Evolutionary conservation across 2,113 vertebrate genomes (phyloP), one percentile per base, ranked within the genome.

Genomic region (Anguilla rostrata): DNA sequence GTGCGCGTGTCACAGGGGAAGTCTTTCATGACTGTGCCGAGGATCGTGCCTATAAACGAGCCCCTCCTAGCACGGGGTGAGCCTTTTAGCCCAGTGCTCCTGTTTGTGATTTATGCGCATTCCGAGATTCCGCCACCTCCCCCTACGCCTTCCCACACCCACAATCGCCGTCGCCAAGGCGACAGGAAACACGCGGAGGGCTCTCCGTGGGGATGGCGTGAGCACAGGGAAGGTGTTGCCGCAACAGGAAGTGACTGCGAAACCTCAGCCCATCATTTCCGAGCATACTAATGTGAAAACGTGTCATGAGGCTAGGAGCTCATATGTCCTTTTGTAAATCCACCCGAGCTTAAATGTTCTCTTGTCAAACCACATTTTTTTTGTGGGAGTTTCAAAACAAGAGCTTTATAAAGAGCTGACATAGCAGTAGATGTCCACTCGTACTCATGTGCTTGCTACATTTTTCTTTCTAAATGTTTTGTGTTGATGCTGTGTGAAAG

Each of bases 151-250:
- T 91, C 91, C 92, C 89, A 94, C 90, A 91, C 93, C 90, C 90
- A 86, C 94, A 92, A 94, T 94, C 90, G 89, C 85, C 89, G 91
- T 94, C 90, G 90, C 93, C 92, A 75, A 53, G 94, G 92, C 91
- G 94, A 95, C 94, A 16, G 89, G 90, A 94, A 93, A 92, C 94
- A 93, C 94, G 91, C 92, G 90, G 88, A 92, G 92, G 90, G 88
- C 93, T 93, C 91, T 83, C 88, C 34, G 86, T 90, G 87, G 88
- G 90, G 89, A 92, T 90, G 93, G 92, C 89, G 88, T 92, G 90
- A 94, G 92, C 49, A 87, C 88, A 87, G 86, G 81, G 88, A 87
- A 86, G 88, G 89, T 89, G 85, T 86, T 87, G 87, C 53, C 60
- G 86, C 78, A 66, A 75, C 71, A 34, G 71, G n/a, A 75, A 75